Percentiles rank a stretch among this genome's conserved stretches.
phyloP scores from a whole-genome alignment of 2,888 invertebrate genomes.

The Hirtodrosophila confusa region DNA sequence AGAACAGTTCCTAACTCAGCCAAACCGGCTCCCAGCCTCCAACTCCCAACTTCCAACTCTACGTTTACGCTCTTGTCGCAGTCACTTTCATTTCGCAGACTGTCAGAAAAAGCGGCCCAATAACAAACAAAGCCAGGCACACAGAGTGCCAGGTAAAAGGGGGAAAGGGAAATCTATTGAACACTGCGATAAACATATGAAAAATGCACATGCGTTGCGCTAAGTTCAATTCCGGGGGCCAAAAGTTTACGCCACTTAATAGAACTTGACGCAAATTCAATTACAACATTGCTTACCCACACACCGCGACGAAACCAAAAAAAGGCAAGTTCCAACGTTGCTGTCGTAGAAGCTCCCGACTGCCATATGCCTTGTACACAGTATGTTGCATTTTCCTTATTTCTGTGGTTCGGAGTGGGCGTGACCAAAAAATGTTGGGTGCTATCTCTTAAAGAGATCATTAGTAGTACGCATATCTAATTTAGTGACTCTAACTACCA shows the following conservation, averaged over 20 bases:
- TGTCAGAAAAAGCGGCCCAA: conserved; percentile 57
- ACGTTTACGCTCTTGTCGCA: conserved; percentile 13
- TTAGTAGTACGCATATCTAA: too few species aligned
- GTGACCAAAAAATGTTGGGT: too few species aligned
- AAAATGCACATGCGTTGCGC: conserved; percentile 75
- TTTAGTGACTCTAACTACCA: too few species aligned
- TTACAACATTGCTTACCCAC: conserved; percentile 57
- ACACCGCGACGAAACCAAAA: not conserved
- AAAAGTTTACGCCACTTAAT: conserved; percentile 79
- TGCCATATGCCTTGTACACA: too few species aligned
- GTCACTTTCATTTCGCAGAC: conserved; percentile 59
- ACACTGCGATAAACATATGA: conserved; percentile 78
- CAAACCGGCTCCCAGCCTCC: conserved; percentile 3
- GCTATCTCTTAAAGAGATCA: too few species aligned
- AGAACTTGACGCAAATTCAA: conserved; percentile 80
- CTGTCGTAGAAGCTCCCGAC: too few species aligned
- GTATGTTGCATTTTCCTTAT: too few species aligned
- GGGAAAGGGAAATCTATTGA: conserved; percentile 47
- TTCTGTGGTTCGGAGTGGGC: too few species aligned
- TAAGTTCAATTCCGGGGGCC: conserved; percentile 70
- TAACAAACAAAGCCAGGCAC: conserved; percentile 39
- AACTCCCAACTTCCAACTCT: conserved; percentile 4
- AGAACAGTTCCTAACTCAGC: conserved; percentile 50
- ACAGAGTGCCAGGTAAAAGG: not conserved
- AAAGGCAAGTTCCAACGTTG: too few species aligned